A percentile compares a stretch with the other conserved stretches of the same genome.
These are phyloP conservation scores for Lordiphosa fenestrarum DNA, from an alignment of 2,888 invertebrate genomes.

Conservation along the genomic window DNA sequence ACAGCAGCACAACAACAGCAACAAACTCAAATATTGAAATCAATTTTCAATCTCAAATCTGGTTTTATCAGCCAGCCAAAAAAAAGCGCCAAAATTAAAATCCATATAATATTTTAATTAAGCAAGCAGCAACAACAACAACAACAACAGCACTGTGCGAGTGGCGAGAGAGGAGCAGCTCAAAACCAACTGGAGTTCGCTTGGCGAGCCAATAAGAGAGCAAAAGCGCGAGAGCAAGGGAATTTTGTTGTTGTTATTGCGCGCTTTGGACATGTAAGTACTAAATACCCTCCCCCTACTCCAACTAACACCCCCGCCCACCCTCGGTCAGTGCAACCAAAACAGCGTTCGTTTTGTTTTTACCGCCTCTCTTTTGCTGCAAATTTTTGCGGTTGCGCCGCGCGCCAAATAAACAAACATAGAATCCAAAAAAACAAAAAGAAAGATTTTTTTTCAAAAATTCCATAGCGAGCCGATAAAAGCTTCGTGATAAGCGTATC, in stretches of 20 bases:
- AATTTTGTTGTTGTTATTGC: slow-evolving; percentile 55
- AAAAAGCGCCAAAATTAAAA: slow-evolving; percentile 20
- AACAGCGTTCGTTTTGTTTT: slow-evolving; percentile 32
- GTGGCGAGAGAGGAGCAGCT: slow-evolving; percentile 12
- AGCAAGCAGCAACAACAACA: slow-evolving; percentile 29
- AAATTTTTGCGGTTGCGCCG: slow-evolving; percentile 25
- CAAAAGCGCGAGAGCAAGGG: slow-evolving; percentile 43
- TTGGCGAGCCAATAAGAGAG: slow-evolving; percentile 6
- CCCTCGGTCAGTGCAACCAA: not conserved
- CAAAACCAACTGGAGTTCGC: slow-evolving; percentile 7
- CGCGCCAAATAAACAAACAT: slow-evolving; percentile 53
- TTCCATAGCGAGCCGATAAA: slow-evolving; percentile 55
- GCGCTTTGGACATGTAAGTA: slow-evolving; percentile 61
- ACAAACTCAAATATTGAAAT: slow-evolving; percentile 59
- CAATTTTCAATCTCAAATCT: slow-evolving; percentile 69
- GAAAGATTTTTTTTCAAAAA: slow-evolving; percentile 59
- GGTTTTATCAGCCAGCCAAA: slow-evolving; percentile 62
- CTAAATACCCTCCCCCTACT: slow-evolving; percentile 17
- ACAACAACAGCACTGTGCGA: slow-evolving; percentile 29
- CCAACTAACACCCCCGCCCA: not conserved
- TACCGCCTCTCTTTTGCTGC: slow-evolving; percentile 30
- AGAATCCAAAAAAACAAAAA: slow-evolving; percentile 21
- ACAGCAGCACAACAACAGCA: slow-evolving; percentile 44
- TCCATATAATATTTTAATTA: slow-evolving; percentile 60
- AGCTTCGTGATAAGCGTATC: slow-evolving; percentile 51